These are phyloP conservation scores for Neoseiulus cucumeris DNA, from an alignment of 1,140 invertebrate species.

Conservation along the genomic window DNA sequence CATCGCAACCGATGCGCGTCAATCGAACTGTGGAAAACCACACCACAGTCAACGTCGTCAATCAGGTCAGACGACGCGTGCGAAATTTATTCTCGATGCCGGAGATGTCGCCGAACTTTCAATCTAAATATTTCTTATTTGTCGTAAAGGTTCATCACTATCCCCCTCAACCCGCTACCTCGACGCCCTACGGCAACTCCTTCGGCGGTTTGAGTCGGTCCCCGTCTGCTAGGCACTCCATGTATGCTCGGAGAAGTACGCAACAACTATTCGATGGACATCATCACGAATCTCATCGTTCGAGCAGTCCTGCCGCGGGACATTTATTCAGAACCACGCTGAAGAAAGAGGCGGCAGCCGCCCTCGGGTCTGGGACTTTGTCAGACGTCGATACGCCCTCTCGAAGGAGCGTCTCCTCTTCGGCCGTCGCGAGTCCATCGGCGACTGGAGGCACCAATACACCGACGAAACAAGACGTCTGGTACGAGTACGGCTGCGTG, in stretches of 20 bases:
- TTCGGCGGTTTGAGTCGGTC: not conserved
- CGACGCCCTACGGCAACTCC: not conserved
- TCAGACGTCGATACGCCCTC: not conserved
- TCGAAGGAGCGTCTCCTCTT: not conserved
- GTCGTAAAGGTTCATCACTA: not conserved
- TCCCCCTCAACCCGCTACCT: not conserved
- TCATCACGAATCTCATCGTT: not conserved
- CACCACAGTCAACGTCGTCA: not conserved
- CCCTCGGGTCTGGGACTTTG: not conserved
- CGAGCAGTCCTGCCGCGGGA: not conserved
- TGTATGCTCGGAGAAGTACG: not conserved
- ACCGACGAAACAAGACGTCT: conserved; percentile 5
- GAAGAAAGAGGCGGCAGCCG: not conserved
- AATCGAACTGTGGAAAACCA: conserved; percentile 9
- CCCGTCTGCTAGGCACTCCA: conserved; percentile 6
- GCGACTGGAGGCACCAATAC: not conserved
- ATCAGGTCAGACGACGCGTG: conserved; percentile 6
- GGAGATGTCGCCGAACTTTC: too few relatives aligned
- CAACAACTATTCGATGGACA: not conserved
- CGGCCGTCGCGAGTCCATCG: not conserved
- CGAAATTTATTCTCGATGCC: too few relatives aligned
- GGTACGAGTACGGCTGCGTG: conserved; percentile 8
- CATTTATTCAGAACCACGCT: not conserved
- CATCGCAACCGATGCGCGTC: not conserved
- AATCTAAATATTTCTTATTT: not conserved